Base-by-base conservation (phyloP, 2,113 vertebrate species). In the Elachura formosa region DNA sequence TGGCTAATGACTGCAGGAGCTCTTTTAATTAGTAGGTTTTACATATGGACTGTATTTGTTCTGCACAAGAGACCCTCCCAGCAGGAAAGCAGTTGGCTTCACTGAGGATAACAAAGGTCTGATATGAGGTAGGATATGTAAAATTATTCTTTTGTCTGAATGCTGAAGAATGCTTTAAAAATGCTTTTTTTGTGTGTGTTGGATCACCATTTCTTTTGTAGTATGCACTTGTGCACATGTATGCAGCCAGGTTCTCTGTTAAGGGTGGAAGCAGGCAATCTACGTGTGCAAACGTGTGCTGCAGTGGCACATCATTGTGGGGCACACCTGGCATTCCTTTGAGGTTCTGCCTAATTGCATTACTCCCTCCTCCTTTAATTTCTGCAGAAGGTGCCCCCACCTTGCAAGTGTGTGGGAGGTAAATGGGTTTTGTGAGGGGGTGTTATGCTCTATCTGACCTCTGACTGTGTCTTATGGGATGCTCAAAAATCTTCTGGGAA, bases 231-330 rank as follows among this genome's bases (percentile, higher is more conserved):
- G 31, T 49, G 41, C 20, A 31, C 46, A 9, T 31, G 68, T 72
- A 1, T 43, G 40, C 22, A 45, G 46, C 15, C n/a, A 63, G 29
- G 14, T 54, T 87, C 49, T 82, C 61, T 81, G 14, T 12, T 17
- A 29, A 68, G 36, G 16, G 34, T 48, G 66, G 63, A 29, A 87
- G 46, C 20, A 29, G 58, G 36, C 36, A 54, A 8, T 33, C 31
- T 40, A 22, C 26, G 31, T 56, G 58, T 62, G 46, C 18, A 15
- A 1, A 13, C 8, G 9, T 15, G 16, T 43, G 45, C 29, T 58
- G 43, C n/a, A 26, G 36, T 0, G 2, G 28, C n/a, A 21, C 11
- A 13, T 49, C 7, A 11, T 0, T 26, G 55, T 63, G 52, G 72
- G 36, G 28, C 38, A 66, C 46, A 28, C 22, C 21, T 83, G 64